Percentiles rank a stretch among this genome's conserved stretches.
Conservation (phyloP, 2,888 invertebrate genomes). For the Macrosiphum euphorbiae region DNA sequence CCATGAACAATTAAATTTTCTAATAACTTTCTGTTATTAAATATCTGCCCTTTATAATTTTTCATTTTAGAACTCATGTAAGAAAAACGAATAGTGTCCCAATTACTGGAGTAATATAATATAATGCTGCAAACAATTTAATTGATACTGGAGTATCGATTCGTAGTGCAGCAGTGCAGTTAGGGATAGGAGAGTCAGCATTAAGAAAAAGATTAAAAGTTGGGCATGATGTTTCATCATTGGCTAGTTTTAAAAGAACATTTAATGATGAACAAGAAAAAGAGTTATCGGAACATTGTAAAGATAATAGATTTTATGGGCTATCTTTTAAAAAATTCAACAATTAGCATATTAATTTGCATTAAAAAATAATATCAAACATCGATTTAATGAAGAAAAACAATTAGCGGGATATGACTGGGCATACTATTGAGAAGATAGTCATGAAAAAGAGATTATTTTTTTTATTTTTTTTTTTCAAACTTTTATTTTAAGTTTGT, state of each 20-base stretch:
- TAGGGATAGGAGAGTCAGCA: conserved; percentile 1
- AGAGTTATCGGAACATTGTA: no score
- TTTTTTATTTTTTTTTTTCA: no score
- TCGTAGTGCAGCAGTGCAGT: not conserved
- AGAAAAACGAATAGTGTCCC: not conserved
- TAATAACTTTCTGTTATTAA: not conserved
- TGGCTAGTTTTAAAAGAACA: not conserved
- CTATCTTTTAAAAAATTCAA: no score
- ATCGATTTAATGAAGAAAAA: conserved; percentile 66
- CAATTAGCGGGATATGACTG: conserved; percentile 66
- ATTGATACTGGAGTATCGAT: not conserved
- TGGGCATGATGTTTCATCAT: not conserved
- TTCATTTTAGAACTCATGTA: conserved; percentile 16
- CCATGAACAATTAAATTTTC: not conserved
- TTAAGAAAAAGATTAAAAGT: conserved; percentile 5
- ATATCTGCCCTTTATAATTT: not conserved
- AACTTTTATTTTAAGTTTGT: no score
- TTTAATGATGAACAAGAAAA: not conserved
- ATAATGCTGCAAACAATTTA: not conserved
- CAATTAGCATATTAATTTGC: no score
- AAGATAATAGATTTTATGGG: no score
- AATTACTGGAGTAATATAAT: conserved; percentile 2
- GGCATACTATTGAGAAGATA: conserved; percentile 33
- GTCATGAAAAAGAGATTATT: no score
- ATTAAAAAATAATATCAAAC: conserved; percentile 64